These are phyloP conservation scores for Hyperoplus immaculatus DNA, from an alignment of 2,797 vertebrate genomes.

Conservation along the genomic window DNA sequence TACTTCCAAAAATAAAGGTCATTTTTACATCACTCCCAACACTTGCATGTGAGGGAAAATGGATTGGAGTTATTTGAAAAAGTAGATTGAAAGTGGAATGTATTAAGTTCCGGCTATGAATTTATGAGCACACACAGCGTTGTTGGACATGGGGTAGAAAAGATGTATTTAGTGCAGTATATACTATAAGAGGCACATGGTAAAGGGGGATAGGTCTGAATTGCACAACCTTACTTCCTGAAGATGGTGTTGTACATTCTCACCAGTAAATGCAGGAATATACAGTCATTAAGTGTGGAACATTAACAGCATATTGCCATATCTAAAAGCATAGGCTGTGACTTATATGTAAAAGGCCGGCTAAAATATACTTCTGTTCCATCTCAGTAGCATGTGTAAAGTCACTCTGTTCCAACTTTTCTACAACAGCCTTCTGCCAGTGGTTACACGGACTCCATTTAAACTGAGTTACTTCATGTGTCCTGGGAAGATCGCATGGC, in stretches of 20 bases:
- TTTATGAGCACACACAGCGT: conserved; percentile 34
- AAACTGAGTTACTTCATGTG: background rate
- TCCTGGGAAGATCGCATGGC: background rate
- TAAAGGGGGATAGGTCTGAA: background rate
- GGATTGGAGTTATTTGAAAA: conserved; percentile 67
- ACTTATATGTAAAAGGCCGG: background rate
- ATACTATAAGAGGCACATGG: background rate
- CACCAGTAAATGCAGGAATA: background rate
- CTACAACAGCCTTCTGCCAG: background rate
- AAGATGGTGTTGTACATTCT: background rate
- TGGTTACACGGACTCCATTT: background rate
- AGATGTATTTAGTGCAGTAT: background rate
- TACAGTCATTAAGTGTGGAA: background rate
- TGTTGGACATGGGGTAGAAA: conserved; percentile 3
- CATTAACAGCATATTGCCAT: background rate
- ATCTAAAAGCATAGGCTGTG: background rate
- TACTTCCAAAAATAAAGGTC: conserved; percentile 96
- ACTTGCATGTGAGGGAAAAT: conserved; percentile 50
- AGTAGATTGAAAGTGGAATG: conserved; percentile 61
- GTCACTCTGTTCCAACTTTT: background rate
- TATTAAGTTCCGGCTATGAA: conserved; percentile 37
- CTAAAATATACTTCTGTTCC: background rate
- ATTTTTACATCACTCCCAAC: conserved; percentile 83
- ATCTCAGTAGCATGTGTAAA: background rate
- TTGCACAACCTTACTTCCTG: background rate